Evolutionary conservation across 2,113 vertebrate species (phyloP), one percentile per base, ranked within the genome.

Genomic region (Asarcornis scutulata): DNA sequence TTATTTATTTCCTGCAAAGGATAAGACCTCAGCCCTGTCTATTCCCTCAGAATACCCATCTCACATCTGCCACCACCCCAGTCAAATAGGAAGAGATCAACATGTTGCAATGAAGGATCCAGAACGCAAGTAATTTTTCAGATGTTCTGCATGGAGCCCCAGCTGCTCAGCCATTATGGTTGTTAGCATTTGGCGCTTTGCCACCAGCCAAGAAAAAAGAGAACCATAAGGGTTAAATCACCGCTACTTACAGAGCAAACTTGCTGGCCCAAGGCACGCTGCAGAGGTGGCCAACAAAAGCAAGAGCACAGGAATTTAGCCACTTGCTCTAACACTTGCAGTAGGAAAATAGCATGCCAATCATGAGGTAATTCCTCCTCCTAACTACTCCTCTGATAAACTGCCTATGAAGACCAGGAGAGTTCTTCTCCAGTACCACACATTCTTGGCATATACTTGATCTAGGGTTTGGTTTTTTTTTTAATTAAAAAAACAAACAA

Each of bases 171-270:
- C 68, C 78, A 85, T 59, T 17, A 17, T 36, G 27, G 40, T 55
- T 66, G 66, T 92, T 90, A 87, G 58, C 13, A 82, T 76, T 83
- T 96, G 95, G 88, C 81, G 40, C 36, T 69, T 92, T 82, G 91
- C 88, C 91, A 95, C 62, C 86, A 85, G 92, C 74, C 92, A 94
- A 93, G 63, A 42, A 86, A 16, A 83, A 92, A 96, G 79, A 10
- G 31, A 86, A 73, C 53, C 86, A 66, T 92, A 95, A 95, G 91
- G 84, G 86, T 93, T 96, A 95, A 96, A 89, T 89, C 77, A 83
- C 67, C 86, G 91, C 68, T 82, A 73, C 83, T 91, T 89, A 89
- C 3, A 50, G 67, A 56, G 27, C 31, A 77, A 90, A 92, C 59
- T 26, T 66, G 55, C 81, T 85, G 87, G 62, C 88, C 86, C 60